phyloP scores from a whole-genome alignment of 2,888 invertebrate genomes.

The Philhelius pedissequus region DNA sequence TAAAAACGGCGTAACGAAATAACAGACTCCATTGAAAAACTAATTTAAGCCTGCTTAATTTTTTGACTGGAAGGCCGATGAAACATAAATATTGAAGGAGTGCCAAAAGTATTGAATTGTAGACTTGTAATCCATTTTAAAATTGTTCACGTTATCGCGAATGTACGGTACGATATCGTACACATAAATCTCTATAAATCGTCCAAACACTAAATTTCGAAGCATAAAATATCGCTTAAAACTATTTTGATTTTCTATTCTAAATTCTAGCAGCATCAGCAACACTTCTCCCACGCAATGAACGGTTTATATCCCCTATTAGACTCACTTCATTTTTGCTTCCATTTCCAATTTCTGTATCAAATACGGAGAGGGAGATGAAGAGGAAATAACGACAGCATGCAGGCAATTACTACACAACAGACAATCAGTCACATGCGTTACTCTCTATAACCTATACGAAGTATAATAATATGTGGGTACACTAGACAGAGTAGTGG shows the following conservation, averaged over 20 bases:
- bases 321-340: conserved; percentile 13
- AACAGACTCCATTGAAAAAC: too few relatives aligned
- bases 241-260: not conserved
- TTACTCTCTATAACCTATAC: conserved; percentile 55
- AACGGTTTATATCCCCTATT: conserved; percentile 43
- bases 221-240: not conserved
- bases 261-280: conserved; percentile 21
- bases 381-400: conserved; percentile 60
- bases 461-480: conserved; percentile 1
- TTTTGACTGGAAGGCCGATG: too few relatives aligned
- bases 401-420: conserved; percentile 67
- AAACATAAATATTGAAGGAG: too few relatives aligned
- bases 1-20: too few relatives aligned
- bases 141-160: too few relatives aligned
- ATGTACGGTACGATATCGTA: too few relatives aligned
- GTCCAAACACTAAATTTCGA: too few relatives aligned
- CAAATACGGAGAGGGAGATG: conserved; percentile 18
- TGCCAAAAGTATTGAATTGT: too few relatives aligned
- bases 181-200: too few relatives aligned
- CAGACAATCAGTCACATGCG: conserved; percentile 69
- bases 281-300: conserved; percentile 50
- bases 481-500: not conserved
- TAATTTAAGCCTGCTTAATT: too few relatives aligned
- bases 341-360: too few relatives aligned
- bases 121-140: too few relatives aligned